A percentile compares a stretch with the other conserved stretches of the same genome.
Conservation (phyloP, 2,888 invertebrate species). For the Eupithecia centaureata region DNA sequence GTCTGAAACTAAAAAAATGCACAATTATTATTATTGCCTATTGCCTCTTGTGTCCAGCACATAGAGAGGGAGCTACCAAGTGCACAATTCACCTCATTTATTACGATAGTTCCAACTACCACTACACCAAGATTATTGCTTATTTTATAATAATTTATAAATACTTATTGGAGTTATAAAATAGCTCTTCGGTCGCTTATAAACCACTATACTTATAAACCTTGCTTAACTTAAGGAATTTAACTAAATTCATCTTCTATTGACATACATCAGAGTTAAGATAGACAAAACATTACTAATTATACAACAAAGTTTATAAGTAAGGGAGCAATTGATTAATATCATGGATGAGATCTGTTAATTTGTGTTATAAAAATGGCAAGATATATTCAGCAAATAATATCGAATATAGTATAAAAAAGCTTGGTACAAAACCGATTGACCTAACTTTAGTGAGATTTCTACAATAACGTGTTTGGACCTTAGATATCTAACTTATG, state of each 20-base stretch:
- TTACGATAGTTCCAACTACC: background rate
- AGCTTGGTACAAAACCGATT: conserved; percentile 29
- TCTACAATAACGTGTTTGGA: conserved; percentile 26
- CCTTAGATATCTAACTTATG: conserved; percentile 22
- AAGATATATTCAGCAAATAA: conserved; percentile 34
- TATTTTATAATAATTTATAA: conserved; percentile 1
- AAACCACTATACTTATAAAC: background rate
- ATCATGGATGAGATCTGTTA: conserved; percentile 38
- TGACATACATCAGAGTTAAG: background rate
- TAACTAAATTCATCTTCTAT: background rate
- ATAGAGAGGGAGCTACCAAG: background rate
- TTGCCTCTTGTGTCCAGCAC: conserved; percentile 1
- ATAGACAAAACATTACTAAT: background rate
- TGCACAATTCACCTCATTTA: background rate
- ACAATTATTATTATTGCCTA: background rate
- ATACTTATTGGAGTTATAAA: conserved; percentile 7
- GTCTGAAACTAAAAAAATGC: background rate
- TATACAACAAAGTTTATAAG: background rate
- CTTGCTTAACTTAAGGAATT: background rate
- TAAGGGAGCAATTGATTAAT: conserved; percentile 18
- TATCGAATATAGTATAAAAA: conserved; percentile 17
- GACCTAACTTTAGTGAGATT: conserved; percentile 13
- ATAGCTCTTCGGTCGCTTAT: conserved; percentile 30
- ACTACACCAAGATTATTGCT: conserved; percentile 7
- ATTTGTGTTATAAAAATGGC: conserved; percentile 37